Percentiles rank a stretch among this genome's conserved stretches.
phyloP scores from a whole-genome alignment of 2,113 vertebrate genomes.

The Fulica atra region DNA sequence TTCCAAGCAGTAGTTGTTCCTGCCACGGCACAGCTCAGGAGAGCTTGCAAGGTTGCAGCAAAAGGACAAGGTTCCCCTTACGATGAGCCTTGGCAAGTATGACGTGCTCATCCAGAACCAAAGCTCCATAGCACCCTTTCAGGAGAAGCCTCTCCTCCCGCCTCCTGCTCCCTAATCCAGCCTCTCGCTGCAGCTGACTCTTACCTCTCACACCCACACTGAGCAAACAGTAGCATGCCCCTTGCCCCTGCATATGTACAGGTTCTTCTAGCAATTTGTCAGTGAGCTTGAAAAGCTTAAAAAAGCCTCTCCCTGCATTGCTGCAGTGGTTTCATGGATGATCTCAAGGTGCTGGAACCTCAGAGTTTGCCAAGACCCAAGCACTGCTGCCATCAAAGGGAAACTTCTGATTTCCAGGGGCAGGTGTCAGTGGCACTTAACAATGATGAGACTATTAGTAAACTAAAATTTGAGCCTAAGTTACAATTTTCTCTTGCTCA shows the following conservation, averaged over 20 bases:
- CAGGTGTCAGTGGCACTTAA: not conserved
- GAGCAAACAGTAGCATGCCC: not conserved
- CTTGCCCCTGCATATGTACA: not conserved
- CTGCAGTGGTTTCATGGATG: not conserved
- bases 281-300: not conserved
- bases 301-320: not conserved
- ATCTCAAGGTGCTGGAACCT: not conserved
- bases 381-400: not conserved
- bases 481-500: not conserved
- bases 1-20: not conserved
- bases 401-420: not conserved
- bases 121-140: not conserved
- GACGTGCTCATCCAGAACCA: accelerated
- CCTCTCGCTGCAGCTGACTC: not conserved
- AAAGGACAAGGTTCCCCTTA: not conserved
- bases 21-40: not conserved
- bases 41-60: not conserved
- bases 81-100: not conserved
- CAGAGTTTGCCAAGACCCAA: not conserved
- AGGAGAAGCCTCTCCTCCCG: not conserved
- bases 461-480: not conserved
- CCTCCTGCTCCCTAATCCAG: not conserved
- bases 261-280: not conserved
- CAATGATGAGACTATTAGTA: not conserved
- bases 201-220: not conserved